phyloP scores from a whole-genome alignment of 2,797 vertebrate species.

The Rhinella marina region DNA sequence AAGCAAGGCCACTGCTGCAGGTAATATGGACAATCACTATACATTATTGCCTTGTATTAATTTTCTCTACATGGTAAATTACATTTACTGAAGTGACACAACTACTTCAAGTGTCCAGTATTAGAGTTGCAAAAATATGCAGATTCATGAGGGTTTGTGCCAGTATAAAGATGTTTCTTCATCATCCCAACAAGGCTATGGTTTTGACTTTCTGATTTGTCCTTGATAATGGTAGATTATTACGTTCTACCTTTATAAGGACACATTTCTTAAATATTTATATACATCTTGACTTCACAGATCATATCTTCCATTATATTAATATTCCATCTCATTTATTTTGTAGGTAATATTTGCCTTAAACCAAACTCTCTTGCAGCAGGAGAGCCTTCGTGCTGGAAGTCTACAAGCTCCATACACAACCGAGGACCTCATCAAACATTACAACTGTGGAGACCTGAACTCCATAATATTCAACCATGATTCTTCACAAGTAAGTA shows the following conservation, averaged over 20 bases:
- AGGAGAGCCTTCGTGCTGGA: constrained; percentile 85
- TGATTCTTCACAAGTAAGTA: constrained; percentile 84
- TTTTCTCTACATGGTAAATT: too few species aligned
- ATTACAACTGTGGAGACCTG: constrained; percentile 90
- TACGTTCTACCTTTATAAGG: background rate
- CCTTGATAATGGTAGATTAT: background rate
- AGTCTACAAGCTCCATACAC: constrained; percentile 84
- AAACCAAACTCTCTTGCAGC: constrained; percentile 88
- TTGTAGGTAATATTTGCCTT: constrained; percentile 88
- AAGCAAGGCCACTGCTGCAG: too few species aligned
- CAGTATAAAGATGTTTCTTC: background rate
- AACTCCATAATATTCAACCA: constrained; percentile 89
- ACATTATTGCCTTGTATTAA: too few species aligned
- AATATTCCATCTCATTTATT: background rate
- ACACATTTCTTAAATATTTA: background rate
- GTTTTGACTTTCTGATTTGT: background rate
- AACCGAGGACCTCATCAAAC: constrained; percentile 88
- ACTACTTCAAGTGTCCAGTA: too few species aligned
- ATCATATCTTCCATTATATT: background rate
- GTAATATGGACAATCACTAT: too few species aligned
- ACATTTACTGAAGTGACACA: too few species aligned
- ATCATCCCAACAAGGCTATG: background rate
- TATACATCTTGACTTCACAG: background rate
- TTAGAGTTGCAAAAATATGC: background rate
- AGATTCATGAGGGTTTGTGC: background rate